Percentiles rank a stretch among this genome's conserved stretches.
These are phyloP conservation scores for Sphinx pinastri DNA, from an alignment of 2,888 invertebrate genomes.

Conservation along the genomic window DNA sequence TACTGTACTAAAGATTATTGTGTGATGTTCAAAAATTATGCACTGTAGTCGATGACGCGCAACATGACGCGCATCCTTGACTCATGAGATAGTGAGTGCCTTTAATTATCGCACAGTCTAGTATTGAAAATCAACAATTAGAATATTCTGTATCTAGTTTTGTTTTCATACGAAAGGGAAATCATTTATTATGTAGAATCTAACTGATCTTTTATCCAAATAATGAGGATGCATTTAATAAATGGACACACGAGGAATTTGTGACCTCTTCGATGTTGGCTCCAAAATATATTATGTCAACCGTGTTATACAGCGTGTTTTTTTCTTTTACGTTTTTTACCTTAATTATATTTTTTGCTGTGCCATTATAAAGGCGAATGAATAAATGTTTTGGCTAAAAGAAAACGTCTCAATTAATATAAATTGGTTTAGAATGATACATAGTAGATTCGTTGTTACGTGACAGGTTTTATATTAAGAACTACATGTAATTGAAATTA, in stretches of 20 bases:
- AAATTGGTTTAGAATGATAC: no score
- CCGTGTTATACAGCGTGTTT: slow-evolving; percentile 39
- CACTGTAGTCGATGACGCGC: no score
- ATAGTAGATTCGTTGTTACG: no score
- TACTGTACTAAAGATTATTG: no score
- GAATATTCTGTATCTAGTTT: background rate
- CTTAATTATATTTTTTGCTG: background rate
- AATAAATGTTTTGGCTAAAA: background rate
- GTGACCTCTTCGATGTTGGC: slow-evolving; percentile 45
- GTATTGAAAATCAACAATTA: background rate
- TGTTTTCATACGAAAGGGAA: slow-evolving; percentile 6
- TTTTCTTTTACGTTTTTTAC: background rate
- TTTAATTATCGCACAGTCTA: no score
- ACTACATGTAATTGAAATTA: no score
- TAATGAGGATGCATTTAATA: slow-evolving; percentile 29
- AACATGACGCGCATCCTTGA: no score
- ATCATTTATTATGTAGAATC: slow-evolving; percentile 2
- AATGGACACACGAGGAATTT: slow-evolving; percentile 43
- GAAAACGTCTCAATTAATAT: no score
- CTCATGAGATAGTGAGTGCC: no score
- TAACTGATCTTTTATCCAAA: slow-evolving; percentile 23
- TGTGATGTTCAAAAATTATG: no score
- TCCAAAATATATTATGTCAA: slow-evolving; percentile 38
- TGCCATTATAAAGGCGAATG: background rate
- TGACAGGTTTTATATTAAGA: no score